Conservation (phyloP, 2,888 invertebrate genomes). For the Stenoptilia bipunctidactyla region DNA sequence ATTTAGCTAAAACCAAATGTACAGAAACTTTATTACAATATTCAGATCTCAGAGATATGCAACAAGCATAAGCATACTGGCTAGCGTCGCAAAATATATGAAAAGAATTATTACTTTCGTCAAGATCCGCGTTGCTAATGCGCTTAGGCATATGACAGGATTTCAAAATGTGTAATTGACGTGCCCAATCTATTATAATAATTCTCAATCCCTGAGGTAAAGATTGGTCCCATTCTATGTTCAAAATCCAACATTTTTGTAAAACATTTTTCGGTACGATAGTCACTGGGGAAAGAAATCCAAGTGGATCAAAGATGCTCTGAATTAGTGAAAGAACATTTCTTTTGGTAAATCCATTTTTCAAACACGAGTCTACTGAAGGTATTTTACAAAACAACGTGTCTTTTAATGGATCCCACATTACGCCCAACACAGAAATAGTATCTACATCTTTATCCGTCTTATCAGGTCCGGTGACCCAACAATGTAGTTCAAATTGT, state of each 20-base stretch:
- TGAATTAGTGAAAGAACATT: constrained; percentile 5
- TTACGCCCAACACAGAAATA: constrained; percentile 6
- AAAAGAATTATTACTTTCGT: neutral
- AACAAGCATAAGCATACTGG: constrained; percentile 6
- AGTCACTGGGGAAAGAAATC: constrained; percentile 2
- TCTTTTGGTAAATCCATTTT: constrained; percentile 3
- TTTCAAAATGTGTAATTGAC: neutral
- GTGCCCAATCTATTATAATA: constrained; percentile 4
- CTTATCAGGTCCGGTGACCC: constrained; percentile 3
- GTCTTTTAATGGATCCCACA: constrained; percentile 5
- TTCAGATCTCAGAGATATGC: constrained; percentile 5
- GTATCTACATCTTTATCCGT: constrained; percentile 4
- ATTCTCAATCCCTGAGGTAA: constrained; percentile 3
- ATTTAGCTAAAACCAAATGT: constrained; percentile 1
- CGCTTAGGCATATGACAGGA: constrained; percentile 4
- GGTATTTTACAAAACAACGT: constrained; percentile 1
- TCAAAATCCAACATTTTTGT: constrained; percentile 4
- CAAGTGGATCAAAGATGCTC: constrained; percentile 8
- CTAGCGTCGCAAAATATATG: constrained; percentile 9
- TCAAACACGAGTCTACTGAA: neutral
- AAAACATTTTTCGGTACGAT: constrained; percentile 5
- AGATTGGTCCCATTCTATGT: constrained; percentile 5
- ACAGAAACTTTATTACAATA: constrained; percentile 1
- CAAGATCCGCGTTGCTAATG: neutral
- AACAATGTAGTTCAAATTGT: constrained; percentile 7